phyloP scores from a whole-genome alignment of 2,888 invertebrate species.

The Caenorhabditis afra region DNA sequence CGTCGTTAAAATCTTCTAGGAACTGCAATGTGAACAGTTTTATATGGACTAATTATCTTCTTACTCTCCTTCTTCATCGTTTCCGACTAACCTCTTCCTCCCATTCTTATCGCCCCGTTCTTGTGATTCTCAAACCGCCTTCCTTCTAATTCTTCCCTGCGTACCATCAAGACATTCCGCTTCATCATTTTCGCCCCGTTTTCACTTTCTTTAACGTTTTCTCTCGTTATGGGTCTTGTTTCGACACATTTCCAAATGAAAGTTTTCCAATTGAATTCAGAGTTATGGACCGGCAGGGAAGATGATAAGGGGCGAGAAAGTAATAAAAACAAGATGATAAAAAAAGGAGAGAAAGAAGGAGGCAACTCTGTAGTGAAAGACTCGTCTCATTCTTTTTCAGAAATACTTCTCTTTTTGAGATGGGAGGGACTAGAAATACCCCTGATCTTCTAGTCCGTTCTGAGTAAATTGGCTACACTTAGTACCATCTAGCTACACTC shows the following conservation, averaged over 20 bases:
- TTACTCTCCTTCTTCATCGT: conserved; percentile 1
- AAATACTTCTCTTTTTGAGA: not conserved
- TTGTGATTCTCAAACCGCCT: conserved; percentile 29
- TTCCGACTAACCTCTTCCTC: not conserved
- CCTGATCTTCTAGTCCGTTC: too few species aligned
- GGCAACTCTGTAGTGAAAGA: conserved; percentile 17
- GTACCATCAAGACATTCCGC: not conserved
- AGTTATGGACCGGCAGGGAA: not conserved
- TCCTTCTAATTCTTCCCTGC: conserved; percentile 19
- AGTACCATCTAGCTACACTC: not conserved
- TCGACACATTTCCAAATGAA: not conserved
- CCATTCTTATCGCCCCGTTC: conserved; percentile 19
- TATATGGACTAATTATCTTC: conserved; percentile 21
- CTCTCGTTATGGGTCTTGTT: conserved; percentile 5
- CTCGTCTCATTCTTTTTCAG: not conserved
- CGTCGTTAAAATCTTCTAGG: conserved; percentile 67
- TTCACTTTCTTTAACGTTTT: conserved; percentile 16
- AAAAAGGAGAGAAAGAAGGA: not conserved
- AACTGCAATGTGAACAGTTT: not conserved
- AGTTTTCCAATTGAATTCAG: not conserved
- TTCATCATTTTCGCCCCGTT: conserved; percentile 4
- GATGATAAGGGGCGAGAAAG: conserved; percentile 31
- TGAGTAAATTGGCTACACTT: not conserved
- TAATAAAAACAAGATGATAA: conserved; percentile 45
- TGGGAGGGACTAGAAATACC: too few species aligned